phyloP scores from a whole-genome alignment of 2,888 invertebrate species.

The Drosophila cognata region DNA sequence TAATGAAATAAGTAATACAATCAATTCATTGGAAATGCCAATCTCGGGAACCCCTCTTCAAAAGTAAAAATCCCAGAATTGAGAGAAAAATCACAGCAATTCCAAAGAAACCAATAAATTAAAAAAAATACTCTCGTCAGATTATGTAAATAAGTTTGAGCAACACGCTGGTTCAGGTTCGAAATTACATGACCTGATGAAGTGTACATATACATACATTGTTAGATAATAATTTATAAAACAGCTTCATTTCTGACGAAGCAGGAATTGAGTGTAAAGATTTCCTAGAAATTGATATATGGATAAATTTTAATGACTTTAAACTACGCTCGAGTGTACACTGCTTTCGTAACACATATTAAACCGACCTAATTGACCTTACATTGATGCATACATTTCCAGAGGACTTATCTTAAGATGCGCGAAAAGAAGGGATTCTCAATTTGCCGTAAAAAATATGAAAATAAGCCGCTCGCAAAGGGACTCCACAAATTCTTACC shows the following conservation, averaged over 20 bases:
- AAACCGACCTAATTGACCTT: background rate
- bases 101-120: background rate
- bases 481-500: conserved; percentile 4
- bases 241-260: background rate
- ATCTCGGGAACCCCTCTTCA: conserved; percentile 6
- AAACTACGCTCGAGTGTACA: background rate
- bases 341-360: background rate
- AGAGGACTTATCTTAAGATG: background rate
- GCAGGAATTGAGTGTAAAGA: background rate
- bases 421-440: background rate
- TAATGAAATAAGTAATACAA: conserved; percentile 16
- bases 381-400: background rate
- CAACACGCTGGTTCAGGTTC: background rate
- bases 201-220: background rate
- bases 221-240: background rate
- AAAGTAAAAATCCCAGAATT: conserved; percentile 5
- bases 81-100: background rate
- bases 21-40: conserved; percentile 21
- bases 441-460: background rate
- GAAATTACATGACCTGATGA: background rate
- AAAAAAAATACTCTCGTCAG: background rate
- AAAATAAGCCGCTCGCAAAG: conserved; percentile 4
- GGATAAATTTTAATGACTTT: background rate
- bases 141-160: background rate
- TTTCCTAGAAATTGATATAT: background rate